These are phyloP conservation scores for Eupithecia exiguata DNA, from an alignment of 2,888 invertebrate genomes.

Conservation along the genomic window DNA sequence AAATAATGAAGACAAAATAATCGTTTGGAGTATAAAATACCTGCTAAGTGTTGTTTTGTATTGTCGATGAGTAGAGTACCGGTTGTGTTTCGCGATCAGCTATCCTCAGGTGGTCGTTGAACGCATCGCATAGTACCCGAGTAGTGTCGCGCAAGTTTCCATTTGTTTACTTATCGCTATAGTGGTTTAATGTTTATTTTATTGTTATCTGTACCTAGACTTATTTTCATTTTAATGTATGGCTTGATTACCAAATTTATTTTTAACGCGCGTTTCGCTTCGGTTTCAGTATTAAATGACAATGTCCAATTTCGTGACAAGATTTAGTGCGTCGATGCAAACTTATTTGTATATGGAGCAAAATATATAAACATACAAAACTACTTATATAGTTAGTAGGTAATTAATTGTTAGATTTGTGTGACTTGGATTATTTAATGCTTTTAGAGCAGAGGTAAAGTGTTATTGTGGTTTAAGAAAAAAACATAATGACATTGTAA, in stretches of 20 bases:
- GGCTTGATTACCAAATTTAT: constrained; percentile 81
- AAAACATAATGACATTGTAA: constrained; percentile 84
- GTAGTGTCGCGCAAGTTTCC: constrained; percentile 75
- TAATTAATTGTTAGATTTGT: constrained; percentile 84
- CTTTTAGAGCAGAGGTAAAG: constrained; percentile 82
- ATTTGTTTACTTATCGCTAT: constrained; percentile 67
- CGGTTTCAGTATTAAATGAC: constrained; percentile 80
- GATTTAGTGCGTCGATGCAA: constrained; percentile 66
- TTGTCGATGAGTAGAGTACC: constrained; percentile 60
- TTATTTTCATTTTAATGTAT: constrained; percentile 61
- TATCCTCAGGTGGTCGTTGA: constrained; percentile 12
- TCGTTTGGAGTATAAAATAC: constrained; percentile 81
- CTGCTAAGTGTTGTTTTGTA: constrained; percentile 81
- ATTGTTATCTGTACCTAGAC: constrained; percentile 66
- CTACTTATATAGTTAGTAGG: constrained; percentile 71
- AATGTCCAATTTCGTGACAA: constrained; percentile 68
- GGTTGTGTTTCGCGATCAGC: constrained; percentile 61
- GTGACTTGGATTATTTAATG: constrained; percentile 83
- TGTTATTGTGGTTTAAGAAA: constrained; percentile 83
- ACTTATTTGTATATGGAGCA: constrained; percentile 83
- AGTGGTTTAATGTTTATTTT: constrained; percentile 66
- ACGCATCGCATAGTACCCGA: constrained; percentile 68
- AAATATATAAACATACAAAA: constrained; percentile 75
- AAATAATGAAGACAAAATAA: constrained; percentile 77
- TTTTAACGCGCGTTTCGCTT: constrained; percentile 78